phyloP scores from a whole-genome alignment of 2,797 vertebrate species.

The Semotilus atromaculatus region DNA sequence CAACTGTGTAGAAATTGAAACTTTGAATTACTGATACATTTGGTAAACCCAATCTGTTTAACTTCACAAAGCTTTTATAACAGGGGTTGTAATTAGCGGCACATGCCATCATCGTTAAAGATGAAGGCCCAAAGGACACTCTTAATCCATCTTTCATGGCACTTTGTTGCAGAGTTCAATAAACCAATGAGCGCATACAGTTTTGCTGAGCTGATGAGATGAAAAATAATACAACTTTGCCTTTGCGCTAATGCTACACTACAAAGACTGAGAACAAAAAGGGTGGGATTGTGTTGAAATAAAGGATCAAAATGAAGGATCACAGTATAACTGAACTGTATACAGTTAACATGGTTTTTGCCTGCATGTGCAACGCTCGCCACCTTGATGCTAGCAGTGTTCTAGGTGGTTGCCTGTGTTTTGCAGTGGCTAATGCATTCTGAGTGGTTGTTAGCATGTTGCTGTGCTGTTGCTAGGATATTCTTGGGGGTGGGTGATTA shows the following conservation, averaged over 20 bases:
- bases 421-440: background rate
- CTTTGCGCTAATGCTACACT: background rate
- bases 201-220: conserved; percentile 30
- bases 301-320: conserved; percentile 30
- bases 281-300: conserved; percentile 9
- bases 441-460: background rate
- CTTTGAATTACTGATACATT: conserved; percentile 28
- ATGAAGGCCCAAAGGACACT: conserved; percentile 6
- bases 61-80: conserved; percentile 26
- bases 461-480: background rate
- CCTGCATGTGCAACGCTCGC: background rate
- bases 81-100: background rate
- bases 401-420: background rate
- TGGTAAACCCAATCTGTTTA: conserved; percentile 25
- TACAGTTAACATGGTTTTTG: background rate
- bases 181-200: conserved; percentile 31
- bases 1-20: conserved; percentile 12
- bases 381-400: background rate
- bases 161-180: conserved; percentile 31
- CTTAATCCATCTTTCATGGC: conserved; percentile 20
- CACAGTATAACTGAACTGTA: conserved; percentile 6
- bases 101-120: conserved; percentile 33
- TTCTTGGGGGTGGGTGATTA: no score
- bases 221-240: conserved; percentile 25
- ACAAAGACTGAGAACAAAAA: conserved; percentile 1